Conservation (phyloP, 2,888 invertebrate species). For the Noctua pronuba region DNA sequence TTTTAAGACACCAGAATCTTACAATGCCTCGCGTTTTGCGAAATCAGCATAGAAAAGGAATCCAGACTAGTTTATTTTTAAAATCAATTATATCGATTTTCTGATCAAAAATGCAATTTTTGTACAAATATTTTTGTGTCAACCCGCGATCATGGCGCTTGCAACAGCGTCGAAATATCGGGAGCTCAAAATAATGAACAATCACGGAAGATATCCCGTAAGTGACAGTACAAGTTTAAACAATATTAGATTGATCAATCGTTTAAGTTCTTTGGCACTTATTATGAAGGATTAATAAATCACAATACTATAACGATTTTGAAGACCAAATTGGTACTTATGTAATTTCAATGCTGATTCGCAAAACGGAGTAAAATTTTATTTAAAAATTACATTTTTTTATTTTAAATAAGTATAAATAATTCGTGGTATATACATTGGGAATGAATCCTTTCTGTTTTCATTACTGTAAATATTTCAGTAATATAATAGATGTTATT, state of each 20-base stretch:
- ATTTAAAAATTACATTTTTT: conserved; percentile 48
- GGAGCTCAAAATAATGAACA: too few relatives aligned
- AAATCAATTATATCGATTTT: conserved; percentile 10
- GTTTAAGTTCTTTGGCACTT: conserved; percentile 5
- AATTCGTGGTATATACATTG: conserved; percentile 82
- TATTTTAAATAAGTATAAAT: conserved; percentile 70
- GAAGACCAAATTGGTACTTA: neutral
- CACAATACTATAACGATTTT: neutral
- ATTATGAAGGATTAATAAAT: conserved; percentile 17
- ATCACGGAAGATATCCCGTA: too few relatives aligned
- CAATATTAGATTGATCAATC: conserved; percentile 26
- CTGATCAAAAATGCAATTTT: neutral
- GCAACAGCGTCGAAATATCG: too few relatives aligned
- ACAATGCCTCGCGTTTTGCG: conserved; percentile 18
- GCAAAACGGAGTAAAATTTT: conserved; percentile 16
- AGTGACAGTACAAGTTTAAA: too few relatives aligned
- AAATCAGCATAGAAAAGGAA: conserved; percentile 34
- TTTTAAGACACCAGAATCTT: conserved; percentile 40
- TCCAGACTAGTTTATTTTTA: conserved; percentile 16
- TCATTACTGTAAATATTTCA: conserved; percentile 32
- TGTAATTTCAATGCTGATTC: conserved; percentile 27
- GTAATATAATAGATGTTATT: conserved; percentile 5
- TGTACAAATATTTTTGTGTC: too few relatives aligned
- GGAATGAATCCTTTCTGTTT: conserved; percentile 73
- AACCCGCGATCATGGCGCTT: too few relatives aligned